Conservation (phyloP, 2,113 vertebrate species). For the Puma concolor region DNA sequence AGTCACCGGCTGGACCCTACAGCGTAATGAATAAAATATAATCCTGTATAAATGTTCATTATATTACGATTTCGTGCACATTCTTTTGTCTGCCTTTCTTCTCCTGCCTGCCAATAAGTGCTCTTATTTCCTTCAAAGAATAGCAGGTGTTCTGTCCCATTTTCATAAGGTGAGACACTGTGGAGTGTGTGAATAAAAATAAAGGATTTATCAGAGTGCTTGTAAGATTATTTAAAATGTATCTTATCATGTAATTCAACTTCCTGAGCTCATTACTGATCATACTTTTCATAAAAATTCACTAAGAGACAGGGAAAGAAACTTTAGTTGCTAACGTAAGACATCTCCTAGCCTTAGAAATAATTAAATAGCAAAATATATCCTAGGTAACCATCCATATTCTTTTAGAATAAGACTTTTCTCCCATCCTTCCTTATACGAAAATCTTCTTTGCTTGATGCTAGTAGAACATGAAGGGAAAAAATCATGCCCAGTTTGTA, state of each 20-base stretch:
- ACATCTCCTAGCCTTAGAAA: neutral
- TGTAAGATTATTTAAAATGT: slow-evolving; percentile 6
- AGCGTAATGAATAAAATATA: neutral
- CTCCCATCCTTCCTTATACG: neutral
- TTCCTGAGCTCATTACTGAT: neutral
- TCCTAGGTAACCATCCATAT: neutral
- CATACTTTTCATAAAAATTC: neutral
- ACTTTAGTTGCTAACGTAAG: neutral
- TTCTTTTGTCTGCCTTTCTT: slow-evolving; percentile 2
- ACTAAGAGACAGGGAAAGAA: neutral
- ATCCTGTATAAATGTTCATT: neutral
- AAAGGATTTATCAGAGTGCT: neutral
- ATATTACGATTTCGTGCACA: neutral
- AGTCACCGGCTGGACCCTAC: neutral
- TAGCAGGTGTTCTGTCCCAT: neutral
- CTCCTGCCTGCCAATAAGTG: neutral
- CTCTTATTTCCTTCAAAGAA: slow-evolving; percentile 40
- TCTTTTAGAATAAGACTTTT: neutral
- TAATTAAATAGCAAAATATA: neutral
- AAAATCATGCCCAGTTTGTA: neutral
- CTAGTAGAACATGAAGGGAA: neutral
- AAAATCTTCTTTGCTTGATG: neutral
- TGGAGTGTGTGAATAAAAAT: slow-evolving; percentile 1
- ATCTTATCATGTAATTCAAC: neutral
- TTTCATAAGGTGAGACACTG: neutral